phyloP scores from a whole-genome alignment of 2,113 vertebrate genomes.

The Leucosticte australis region DNA sequence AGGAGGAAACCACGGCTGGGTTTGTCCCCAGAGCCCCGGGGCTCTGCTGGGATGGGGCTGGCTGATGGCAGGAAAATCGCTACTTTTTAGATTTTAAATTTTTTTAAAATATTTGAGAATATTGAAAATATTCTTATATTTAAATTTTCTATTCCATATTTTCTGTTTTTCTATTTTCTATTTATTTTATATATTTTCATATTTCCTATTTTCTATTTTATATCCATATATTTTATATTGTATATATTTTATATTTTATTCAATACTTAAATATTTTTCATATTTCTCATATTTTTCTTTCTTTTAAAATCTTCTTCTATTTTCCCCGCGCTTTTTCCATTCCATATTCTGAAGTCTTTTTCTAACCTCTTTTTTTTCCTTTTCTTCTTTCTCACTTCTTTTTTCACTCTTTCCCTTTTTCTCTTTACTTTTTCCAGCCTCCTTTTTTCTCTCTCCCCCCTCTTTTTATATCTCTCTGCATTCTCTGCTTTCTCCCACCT shows the following conservation, averaged over 20 bases:
- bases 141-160: too few relatives aligned
- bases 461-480: accelerated
- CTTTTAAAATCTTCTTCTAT: accelerated
- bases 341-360: neutral
- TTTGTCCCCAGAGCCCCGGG: neutral
- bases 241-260: neutral
- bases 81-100: accelerated
- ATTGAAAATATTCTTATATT: neutral
- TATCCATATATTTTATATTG: too few relatives aligned
- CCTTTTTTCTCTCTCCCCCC: accelerated
- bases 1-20: neutral
- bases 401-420: neutral
- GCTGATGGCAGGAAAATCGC: neutral
- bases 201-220: too few relatives aligned
- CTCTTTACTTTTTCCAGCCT: too few relatives aligned
- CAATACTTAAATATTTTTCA: neutral
- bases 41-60: neutral
- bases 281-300: too few relatives aligned
- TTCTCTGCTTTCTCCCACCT: neutral
- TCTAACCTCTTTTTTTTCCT: too few relatives aligned
- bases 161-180: too few relatives aligned
- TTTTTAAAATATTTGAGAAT: neutral
- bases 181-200: too few relatives aligned
- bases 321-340: accelerated
- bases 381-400: neutral